phyloP scores from a whole-genome alignment of 2,113 vertebrate genomes.

The Toxotes chatareus region DNA sequence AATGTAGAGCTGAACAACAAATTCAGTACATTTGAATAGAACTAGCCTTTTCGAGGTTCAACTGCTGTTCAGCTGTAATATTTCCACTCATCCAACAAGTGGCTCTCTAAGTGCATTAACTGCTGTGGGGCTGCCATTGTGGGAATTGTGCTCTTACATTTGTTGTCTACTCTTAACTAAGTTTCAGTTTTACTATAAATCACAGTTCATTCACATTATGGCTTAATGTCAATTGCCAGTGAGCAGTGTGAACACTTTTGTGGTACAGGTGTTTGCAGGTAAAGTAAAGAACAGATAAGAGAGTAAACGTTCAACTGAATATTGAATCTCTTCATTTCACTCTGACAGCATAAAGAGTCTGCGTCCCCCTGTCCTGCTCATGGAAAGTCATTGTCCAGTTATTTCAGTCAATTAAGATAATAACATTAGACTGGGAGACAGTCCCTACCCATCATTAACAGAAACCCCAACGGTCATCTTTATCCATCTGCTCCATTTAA shows the following conservation, averaged over 20 bases:
- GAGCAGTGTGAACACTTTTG: neutral
- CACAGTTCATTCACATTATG: neutral
- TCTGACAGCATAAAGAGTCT: neutral
- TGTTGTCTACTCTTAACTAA: neutral
- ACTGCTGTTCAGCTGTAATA: slow-evolving; percentile 19
- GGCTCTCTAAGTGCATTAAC: slow-evolving; percentile 24
- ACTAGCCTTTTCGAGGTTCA: neutral
- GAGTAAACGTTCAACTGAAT: neutral
- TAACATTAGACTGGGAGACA: slow-evolving; percentile 34
- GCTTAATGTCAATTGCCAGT: neutral
- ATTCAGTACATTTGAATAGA: neutral
- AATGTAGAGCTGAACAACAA: neutral
- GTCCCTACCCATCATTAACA: slow-evolving; percentile 27
- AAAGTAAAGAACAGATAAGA: neutral
- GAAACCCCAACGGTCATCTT: slow-evolving; percentile 3
- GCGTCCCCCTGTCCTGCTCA: neutral
- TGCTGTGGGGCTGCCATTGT: accelerated
- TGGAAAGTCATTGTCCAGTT: slow-evolving; percentile 13
- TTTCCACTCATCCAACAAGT: slow-evolving; percentile 46
- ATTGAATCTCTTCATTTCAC: neutral
- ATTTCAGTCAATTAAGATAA: slow-evolving; percentile 48
- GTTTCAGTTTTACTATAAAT: neutral
- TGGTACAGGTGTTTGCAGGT: neutral
- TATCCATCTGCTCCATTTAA: slow-evolving; percentile 24
- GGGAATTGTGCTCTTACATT: neutral